Conservation (phyloP, 2,113 vertebrate species). For the Ochotona curzoniae region DNA sequence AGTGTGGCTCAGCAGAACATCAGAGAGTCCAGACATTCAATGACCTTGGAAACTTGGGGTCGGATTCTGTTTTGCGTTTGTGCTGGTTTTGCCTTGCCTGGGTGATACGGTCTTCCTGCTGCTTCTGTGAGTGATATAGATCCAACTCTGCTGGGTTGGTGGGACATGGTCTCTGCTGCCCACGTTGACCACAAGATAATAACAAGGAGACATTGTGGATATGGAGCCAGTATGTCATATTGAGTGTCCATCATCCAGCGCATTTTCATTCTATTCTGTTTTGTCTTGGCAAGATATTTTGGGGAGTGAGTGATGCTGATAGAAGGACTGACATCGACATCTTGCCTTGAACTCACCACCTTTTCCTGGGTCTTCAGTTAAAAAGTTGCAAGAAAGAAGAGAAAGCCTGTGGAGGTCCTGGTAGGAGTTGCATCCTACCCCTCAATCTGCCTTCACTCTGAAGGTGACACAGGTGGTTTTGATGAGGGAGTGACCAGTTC, state of each 20-base stretch:
- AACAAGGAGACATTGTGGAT: not conserved
- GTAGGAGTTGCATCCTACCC: not conserved
- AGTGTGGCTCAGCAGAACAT: not conserved
- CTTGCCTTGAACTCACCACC: not conserved
- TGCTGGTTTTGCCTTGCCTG: not conserved
- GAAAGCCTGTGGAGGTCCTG: not conserved
- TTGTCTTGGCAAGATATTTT: not conserved
- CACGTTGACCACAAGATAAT: not conserved
- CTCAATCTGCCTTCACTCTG: not conserved
- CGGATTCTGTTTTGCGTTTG: not conserved
- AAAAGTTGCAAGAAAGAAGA: not conserved
- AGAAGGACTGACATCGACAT: not conserved
- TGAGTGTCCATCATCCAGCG: not conserved
- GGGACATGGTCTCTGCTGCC: not conserved
- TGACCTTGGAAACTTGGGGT: not conserved
- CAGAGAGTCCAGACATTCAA: not conserved
- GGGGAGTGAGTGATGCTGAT: not conserved
- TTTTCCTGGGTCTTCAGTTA: not conserved
- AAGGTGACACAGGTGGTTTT: not conserved
- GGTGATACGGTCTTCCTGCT: not conserved
- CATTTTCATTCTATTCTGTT: slow-evolving; percentile 23
- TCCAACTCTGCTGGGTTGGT: not conserved
- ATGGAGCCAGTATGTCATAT: not conserved
- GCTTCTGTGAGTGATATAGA: not conserved
- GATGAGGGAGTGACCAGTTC: not conserved